phyloP scores from a whole-genome alignment of 2,888 invertebrate species.

The Tipula vernalis region DNA sequence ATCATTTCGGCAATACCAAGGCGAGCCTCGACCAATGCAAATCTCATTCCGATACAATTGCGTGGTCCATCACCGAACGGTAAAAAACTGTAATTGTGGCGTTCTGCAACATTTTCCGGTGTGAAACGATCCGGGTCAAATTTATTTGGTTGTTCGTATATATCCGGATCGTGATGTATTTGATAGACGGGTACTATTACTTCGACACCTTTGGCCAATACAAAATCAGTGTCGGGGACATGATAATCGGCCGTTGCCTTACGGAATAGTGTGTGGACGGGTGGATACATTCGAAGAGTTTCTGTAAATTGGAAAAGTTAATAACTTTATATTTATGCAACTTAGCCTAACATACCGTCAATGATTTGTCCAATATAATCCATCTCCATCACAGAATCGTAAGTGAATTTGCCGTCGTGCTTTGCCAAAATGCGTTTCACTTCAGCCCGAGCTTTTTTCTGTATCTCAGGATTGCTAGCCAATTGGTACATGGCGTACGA shows the following conservation, averaged over 20 bases:
- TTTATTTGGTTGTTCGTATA: conserved; percentile 26
- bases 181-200: conserved; percentile 22
- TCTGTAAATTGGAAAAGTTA: conserved; percentile 19
- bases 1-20: conserved; percentile 25
- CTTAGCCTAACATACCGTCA: conserved; percentile 24
- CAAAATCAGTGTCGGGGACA: conserved; percentile 20
- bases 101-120: conserved; percentile 20
- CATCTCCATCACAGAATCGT: conserved; percentile 35
- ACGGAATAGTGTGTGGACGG: conserved; percentile 31
- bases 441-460: conserved; percentile 29
- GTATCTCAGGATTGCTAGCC: conserved; percentile 30
- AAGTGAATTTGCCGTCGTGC: conserved; percentile 29
- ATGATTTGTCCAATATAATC: conserved; percentile 36
- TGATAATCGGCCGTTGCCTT: conserved; percentile 30
- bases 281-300: conserved; percentile 35
- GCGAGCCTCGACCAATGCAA: conserved; percentile 29
- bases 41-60: conserved; percentile 31
- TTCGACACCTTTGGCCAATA: conserved; percentile 21
- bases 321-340: not conserved
- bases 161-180: conserved; percentile 27
- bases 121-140: conserved; percentile 30
- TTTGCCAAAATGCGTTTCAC: conserved; percentile 26
- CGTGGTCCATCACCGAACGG: conserved; percentile 30
- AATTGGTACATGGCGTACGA: conserved; percentile 34
- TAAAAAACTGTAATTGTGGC: conserved; percentile 25